These are phyloP conservation scores for Serranus cabrilla DNA, from an alignment of 2,797 vertebrate species.

Conservation along the genomic window DNA sequence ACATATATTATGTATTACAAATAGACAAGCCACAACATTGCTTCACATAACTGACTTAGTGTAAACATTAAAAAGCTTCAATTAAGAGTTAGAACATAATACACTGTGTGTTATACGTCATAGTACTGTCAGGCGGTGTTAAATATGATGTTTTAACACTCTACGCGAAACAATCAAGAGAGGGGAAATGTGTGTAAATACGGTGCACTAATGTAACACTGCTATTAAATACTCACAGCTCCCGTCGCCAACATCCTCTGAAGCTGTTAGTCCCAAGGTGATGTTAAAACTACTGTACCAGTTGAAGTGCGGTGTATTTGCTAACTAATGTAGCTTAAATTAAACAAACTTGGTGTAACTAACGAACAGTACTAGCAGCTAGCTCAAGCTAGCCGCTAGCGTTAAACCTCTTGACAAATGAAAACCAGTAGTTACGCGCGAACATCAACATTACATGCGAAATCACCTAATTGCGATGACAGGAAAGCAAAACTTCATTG, in stretches of 20 bases:
- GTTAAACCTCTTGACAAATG: conserved; percentile 23
- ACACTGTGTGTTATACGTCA: neutral
- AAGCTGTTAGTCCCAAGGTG: conserved; percentile 29
- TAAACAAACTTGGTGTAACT: conserved; percentile 27
- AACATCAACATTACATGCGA: conserved; percentile 7
- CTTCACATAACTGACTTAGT: neutral
- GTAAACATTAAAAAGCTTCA: neutral
- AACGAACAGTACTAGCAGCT: conserved; percentile 26
- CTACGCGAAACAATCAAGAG: neutral
- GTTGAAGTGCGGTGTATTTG: neutral
- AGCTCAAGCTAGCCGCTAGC: conserved; percentile 58
- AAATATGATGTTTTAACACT: rapidly evolving
- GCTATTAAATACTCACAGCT: conserved; percentile 79
- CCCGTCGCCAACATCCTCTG: conserved; percentile 87
- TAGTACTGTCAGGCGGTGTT: neutral
- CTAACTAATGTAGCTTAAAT: neutral
- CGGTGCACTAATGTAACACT: neutral
- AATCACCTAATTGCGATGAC: neutral
- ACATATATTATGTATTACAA: neutral
- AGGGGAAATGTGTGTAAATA: neutral
- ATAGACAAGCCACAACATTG: neutral
- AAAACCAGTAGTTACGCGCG: conserved; percentile 10
- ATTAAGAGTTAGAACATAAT: neutral
- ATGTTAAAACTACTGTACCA: conserved; percentile 4
- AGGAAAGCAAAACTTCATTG: neutral